A percentile compares a stretch with the other conserved stretches of the same genome.
phyloP scores from a whole-genome alignment of 2,888 invertebrate genomes.

The Eupeodes latifasciatus region DNA sequence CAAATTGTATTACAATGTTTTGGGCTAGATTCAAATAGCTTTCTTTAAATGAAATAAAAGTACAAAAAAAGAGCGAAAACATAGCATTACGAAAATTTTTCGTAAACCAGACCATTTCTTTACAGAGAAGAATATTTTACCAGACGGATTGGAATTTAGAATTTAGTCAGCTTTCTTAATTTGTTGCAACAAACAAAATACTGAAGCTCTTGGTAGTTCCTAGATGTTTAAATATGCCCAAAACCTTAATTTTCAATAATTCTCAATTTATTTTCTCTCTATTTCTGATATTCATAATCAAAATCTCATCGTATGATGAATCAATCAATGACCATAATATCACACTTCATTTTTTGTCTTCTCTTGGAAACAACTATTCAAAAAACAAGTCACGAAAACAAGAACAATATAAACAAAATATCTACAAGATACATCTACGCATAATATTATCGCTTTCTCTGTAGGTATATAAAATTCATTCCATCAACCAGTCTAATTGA shows the following conservation, averaged over 20 bases:
- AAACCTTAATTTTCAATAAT: neutral
- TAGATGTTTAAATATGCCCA: neutral
- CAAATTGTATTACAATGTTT: no score
- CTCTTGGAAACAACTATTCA: slow-evolving; percentile 6
- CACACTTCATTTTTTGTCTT: slow-evolving; percentile 36
- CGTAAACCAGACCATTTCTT: no score
- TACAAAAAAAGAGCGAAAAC: no score
- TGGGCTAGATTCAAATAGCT: no score
- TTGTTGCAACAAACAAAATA: no score
- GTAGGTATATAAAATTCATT: slow-evolving; percentile 31
- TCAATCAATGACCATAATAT: slow-evolving; percentile 21
- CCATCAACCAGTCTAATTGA: slow-evolving; percentile 61
- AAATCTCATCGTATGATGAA: slow-evolving; percentile 7
- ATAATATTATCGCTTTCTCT: slow-evolving; percentile 62
- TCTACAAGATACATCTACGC: slow-evolving; percentile 30
- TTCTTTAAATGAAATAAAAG: no score
- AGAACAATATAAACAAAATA: slow-evolving; percentile 34
- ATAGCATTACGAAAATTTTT: no score
- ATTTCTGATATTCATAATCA: neutral
- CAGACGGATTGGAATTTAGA: no score
- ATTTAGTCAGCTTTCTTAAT: no score
- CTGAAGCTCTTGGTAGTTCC: no score
- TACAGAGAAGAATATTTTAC: no score
- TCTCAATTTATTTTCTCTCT: neutral
- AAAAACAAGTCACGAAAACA: slow-evolving; percentile 35